A percentile compares a stretch with the other conserved stretches of the same genome.
Evolutionary conservation across 1,140 invertebrate genomes (phyloP).

Genomic region (Triops longicaudatus): DNA sequence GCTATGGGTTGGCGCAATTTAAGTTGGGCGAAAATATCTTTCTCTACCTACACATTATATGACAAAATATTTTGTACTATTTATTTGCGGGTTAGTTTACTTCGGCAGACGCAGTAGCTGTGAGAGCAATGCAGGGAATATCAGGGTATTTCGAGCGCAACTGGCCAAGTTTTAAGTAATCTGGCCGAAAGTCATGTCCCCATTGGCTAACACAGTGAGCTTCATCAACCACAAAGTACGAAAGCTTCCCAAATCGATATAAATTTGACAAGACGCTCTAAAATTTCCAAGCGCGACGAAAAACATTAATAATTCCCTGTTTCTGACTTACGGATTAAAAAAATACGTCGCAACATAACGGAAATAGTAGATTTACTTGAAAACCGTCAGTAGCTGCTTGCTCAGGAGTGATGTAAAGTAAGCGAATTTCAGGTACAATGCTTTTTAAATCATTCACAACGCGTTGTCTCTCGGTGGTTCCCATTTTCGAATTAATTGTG

Average conservation of each 20-base stretch:
- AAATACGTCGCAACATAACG: conserved; percentile 20
- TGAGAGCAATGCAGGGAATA: conserved; percentile 81
- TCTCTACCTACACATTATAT: conserved; percentile 43
- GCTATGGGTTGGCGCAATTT: conserved; percentile 45
- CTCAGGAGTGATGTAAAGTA: conserved; percentile 89
- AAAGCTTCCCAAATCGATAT: conserved; percentile 44
- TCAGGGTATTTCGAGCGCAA: conserved; percentile 57
- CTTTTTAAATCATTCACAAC: conserved; percentile 64
- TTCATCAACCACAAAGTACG: conserved; percentile 76
- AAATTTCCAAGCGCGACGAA: conserved; percentile 21
- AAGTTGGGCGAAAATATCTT: conserved; percentile 50
- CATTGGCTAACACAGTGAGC: conserved; percentile 96
- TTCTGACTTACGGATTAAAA: background rate
- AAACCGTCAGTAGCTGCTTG: conserved; percentile 70
- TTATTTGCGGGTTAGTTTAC: conserved; percentile 32
- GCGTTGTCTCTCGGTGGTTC: conserved; percentile 56
- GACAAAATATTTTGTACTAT: background rate
- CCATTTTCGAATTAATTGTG: conserved; percentile 82
- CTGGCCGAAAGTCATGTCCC: conserved; percentile 94
- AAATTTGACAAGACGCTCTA: conserved; percentile 42
- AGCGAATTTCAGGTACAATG: conserved; percentile 57
- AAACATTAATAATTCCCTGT: background rate
- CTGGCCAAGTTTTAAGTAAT: conserved; percentile 79
- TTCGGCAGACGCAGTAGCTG: conserved; percentile 68
- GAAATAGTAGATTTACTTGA: conserved; percentile 40